Conservation (phyloP, 2,888 invertebrate genomes). For the Lepidonotus clava region DNA sequence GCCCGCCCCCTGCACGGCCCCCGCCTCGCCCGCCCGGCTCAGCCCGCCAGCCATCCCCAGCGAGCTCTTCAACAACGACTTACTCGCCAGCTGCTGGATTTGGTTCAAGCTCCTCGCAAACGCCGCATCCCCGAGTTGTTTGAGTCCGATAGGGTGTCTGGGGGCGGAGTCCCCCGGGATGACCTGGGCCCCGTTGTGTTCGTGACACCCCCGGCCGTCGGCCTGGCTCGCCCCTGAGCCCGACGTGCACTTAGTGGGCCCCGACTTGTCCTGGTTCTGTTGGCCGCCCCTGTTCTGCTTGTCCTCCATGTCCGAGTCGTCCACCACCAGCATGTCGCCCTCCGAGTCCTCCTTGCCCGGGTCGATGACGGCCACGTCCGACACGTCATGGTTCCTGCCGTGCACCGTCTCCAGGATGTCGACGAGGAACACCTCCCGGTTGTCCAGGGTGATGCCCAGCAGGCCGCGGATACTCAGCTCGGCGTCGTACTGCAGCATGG, state of each 20-base stretch:
- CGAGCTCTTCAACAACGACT: background rate
- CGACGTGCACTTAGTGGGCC: background rate
- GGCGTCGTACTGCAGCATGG: slow-evolving; percentile 43
- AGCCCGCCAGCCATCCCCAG: background rate
- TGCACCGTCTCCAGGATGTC: slow-evolving; percentile 44
- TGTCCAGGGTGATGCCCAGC: slow-evolving; percentile 37
- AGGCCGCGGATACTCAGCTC: slow-evolving; percentile 32
- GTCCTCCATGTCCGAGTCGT: slow-evolving; percentile 40
- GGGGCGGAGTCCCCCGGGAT: background rate
- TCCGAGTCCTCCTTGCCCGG: slow-evolving; percentile 44
- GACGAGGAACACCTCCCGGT: slow-evolving; percentile 23
- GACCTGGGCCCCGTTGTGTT: background rate
- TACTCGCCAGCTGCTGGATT: slow-evolving; percentile 1
- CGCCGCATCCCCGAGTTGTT: slow-evolving; percentile 38
- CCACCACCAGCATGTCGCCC: slow-evolving; percentile 44
- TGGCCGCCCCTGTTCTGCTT: slow-evolving; percentile 19
- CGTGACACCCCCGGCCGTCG: background rate
- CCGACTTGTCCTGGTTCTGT: background rate
- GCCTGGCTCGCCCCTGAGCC: background rate
- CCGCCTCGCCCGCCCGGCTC: background rate
- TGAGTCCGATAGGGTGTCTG: slow-evolving; percentile 5
- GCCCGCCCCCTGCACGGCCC: background rate
- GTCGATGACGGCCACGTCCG: slow-evolving; percentile 37
- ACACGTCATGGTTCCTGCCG: slow-evolving; percentile 37
- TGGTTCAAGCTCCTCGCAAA: slow-evolving; percentile 41